A percentile compares a stretch with the other conserved stretches of the same genome.
Evolutionary conservation across 2,888 invertebrate genomes (phyloP).

Genomic region (Eristalinus aeneus): DNA sequence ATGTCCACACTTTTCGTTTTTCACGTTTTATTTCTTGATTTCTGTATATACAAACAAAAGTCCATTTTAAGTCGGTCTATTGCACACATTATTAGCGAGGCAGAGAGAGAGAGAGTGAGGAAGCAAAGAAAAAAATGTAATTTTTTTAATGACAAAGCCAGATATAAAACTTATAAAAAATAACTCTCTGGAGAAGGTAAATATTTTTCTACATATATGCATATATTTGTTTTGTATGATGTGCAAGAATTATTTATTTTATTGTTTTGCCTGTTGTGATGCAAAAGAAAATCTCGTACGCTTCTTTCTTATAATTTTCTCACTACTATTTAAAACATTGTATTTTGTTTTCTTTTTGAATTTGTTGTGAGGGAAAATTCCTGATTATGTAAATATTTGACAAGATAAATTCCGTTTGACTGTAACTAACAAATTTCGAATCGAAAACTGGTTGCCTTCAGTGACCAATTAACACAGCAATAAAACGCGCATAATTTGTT

Average conservation of each 20-base stretch:
- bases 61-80: constrained; percentile 62
- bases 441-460: background rate
- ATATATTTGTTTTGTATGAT: constrained; percentile 44
- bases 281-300: constrained; percentile 49
- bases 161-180: constrained; percentile 29
- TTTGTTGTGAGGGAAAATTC: background rate
- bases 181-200: constrained; percentile 66
- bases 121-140: background rate
- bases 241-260: constrained; percentile 35
- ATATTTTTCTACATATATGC: constrained; percentile 58
- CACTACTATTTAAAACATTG: background rate
- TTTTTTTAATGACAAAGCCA: constrained; percentile 16
- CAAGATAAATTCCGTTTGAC: background rate
- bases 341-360: background rate
- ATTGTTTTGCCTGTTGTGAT: constrained; percentile 57
- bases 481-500: constrained; percentile 48
- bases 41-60: constrained; percentile 47
- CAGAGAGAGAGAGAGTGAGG: constrained; percentile 26
- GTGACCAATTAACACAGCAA: constrained; percentile 28
- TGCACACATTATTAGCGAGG: constrained; percentile 64
- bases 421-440: constrained; percentile 3
- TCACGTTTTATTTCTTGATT: constrained; percentile 45
- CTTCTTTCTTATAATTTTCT: constrained; percentile 27
- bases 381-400: background rate
- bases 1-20: constrained; percentile 40